Percentiles rank a stretch among this genome's conserved stretches.
These are phyloP conservation scores for Psophia crepitans DNA, from an alignment of 2,113 vertebrate genomes.

Conservation along the genomic window DNA sequence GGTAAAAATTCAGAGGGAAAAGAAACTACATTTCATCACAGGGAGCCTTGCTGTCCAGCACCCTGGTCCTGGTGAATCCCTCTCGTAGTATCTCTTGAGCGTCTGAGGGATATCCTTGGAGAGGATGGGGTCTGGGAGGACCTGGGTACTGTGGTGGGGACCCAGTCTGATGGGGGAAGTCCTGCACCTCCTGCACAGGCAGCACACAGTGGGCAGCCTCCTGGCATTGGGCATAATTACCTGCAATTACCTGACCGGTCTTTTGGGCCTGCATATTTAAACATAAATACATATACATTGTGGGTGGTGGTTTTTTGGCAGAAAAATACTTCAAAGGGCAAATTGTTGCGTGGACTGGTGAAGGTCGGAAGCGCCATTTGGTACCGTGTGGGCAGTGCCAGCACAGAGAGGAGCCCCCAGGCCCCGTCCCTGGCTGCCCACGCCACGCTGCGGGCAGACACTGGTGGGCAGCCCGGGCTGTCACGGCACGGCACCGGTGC, in stretches of 20 bases:
- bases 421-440: rapidly evolving
- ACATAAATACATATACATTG: background rate
- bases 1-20: background rate
- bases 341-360: rapidly evolving
- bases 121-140: background rate
- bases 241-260: background rate
- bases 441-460: rapidly evolving
- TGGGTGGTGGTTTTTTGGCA: too few species aligned
- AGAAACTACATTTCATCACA: background rate
- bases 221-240: too few species aligned
- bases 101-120: too few species aligned
- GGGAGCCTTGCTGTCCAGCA: background rate
- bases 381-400: rapidly evolving
- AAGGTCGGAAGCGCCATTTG: rapidly evolving
- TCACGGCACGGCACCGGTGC: rapidly evolving
- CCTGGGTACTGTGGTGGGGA: background rate
- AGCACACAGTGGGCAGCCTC: background rate
- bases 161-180: background rate
- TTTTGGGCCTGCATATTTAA: background rate
- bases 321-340: background rate
- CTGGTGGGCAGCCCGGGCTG: background rate
- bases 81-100: too few species aligned
- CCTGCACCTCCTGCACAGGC: background rate
- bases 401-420: background rate
- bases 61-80: rapidly evolving